Evolutionary conservation across 2,797 vertebrate species (phyloP).

Genomic region (Brotula barbata): DNA sequence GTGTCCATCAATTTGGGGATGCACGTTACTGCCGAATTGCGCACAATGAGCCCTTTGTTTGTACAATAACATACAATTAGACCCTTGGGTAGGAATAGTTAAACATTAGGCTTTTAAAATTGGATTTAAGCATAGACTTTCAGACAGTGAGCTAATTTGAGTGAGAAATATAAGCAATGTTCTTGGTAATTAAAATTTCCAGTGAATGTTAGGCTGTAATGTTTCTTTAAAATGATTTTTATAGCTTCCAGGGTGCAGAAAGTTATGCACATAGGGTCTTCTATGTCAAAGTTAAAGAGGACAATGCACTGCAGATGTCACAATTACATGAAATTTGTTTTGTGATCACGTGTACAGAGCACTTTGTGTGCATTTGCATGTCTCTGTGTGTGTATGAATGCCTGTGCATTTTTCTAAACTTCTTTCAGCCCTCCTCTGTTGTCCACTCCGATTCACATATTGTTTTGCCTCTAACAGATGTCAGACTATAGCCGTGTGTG

Average conservation of each 20-base stretch:
- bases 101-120: constrained; percentile 37
- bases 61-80: constrained; percentile 62
- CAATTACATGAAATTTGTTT: constrained; percentile 24
- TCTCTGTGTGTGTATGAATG: constrained; percentile 26
- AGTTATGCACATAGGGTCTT: background rate
- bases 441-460: constrained; percentile 58
- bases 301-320: constrained; percentile 15
- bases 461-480: constrained; percentile 68
- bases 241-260: background rate
- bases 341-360: constrained; percentile 8
- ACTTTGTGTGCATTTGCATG: background rate
- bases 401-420: constrained; percentile 60
- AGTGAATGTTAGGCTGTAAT: constrained; percentile 11
- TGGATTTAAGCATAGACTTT: constrained; percentile 46
- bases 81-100: constrained; percentile 37
- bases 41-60: constrained; percentile 77
- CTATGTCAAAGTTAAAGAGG: constrained; percentile 7
- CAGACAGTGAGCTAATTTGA: constrained; percentile 50
- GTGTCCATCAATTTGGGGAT: constrained; percentile 75
- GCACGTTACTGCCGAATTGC: constrained; percentile 64
- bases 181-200: constrained; percentile 13
- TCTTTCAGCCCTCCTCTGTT: constrained; percentile 51
- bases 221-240: background rate
- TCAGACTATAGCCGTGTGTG: constrained; percentile 48
- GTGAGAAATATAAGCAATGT: constrained; percentile 31